Evolutionary conservation across 2,888 invertebrate species (phyloP).

Genomic region (Chalcosyrphus nemorum): DNA sequence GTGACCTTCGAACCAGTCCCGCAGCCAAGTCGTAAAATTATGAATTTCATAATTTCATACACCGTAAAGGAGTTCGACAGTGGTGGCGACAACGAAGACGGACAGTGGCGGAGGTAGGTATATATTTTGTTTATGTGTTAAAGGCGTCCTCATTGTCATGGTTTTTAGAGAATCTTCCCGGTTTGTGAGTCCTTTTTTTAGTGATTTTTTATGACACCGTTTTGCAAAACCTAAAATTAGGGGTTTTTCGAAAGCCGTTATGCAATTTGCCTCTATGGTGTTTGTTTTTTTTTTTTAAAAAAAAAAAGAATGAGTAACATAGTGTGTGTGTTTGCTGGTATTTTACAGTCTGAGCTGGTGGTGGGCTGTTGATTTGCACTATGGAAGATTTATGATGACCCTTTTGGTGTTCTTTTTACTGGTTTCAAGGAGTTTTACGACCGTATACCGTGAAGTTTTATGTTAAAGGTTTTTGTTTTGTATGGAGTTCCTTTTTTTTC

Average conservation of each 20-base stretch:
- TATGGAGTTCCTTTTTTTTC: constrained; percentile 36
- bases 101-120: no score
- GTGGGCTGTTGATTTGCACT: constrained; percentile 74
- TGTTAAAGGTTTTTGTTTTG: constrained; percentile 28
- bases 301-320: neutral
- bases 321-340: constrained; percentile 5
- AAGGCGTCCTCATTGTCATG: neutral
- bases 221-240: constrained; percentile 66
- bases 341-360: constrained; percentile 29
- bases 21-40: constrained; percentile 65
- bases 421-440: constrained; percentile 61
- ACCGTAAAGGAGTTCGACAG: constrained; percentile 44
- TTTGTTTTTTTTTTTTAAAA: no score
- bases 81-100: no score
- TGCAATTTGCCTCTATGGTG: constrained; percentile 51
- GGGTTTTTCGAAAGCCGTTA: constrained; percentile 61
- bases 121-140: constrained; percentile 8
- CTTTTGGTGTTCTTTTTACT: constrained; percentile 75
- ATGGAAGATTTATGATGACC: constrained; percentile 80
- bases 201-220: constrained; percentile 66
- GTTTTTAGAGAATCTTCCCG: constrained; percentile 11
- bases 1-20: constrained; percentile 62
- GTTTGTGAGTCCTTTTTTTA: constrained; percentile 51
- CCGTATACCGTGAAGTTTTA: constrained; percentile 56
- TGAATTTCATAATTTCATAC: constrained; percentile 65